Base-by-base conservation (phyloP, 2,797 vertebrate genomes). In the Crocidura indochinensis region DNA sequence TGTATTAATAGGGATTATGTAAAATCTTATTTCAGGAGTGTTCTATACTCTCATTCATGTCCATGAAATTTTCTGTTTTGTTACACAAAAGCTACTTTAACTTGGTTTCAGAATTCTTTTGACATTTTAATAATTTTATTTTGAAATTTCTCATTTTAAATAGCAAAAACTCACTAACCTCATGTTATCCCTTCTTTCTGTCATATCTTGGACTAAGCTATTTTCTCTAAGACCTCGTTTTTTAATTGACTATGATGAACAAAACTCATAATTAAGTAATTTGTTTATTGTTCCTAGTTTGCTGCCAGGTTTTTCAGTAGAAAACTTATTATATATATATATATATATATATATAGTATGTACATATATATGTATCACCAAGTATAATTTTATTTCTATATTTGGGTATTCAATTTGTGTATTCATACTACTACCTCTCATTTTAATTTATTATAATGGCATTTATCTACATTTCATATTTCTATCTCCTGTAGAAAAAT, bases 381-480 rank as follows among this genome's bases (percentile, higher is more conserved):
- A 17, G 17, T 15, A 14, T 56, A 62, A 38, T 60, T 87, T 84
- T 67, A 68, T 75, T 84, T 69, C 17, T 60, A 12, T 29, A 46
- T 19, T 14, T 88, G 17, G 64, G 27, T 53, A 64, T 82, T 94
- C 64, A 85, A 76, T 22, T 31, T 71, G 68, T 77, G 3, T 9
- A 73, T 68, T 85, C 10, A 44, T 69, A 53, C 14, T 68, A 19
- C 62, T 74, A 49, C 8, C 7, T 73, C 10, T 14, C 71, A 72
- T 84, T 90, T 83, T 46, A 77, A 56, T 49, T 73, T 15, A 76
- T 78, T 85, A 29, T 7, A 49, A 68, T 46, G 68, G 26, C 76
- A 11, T 74, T 51, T 26, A 47, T 84, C 7, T 38, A 29, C 14
- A 3, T 83, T 72, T 44, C 62, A 79, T 49, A 83, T 90, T 87